These are phyloP conservation scores for Myxocyprinus asiaticus DNA, from an alignment of 2,113 vertebrate species.

Conservation along the genomic window DNA sequence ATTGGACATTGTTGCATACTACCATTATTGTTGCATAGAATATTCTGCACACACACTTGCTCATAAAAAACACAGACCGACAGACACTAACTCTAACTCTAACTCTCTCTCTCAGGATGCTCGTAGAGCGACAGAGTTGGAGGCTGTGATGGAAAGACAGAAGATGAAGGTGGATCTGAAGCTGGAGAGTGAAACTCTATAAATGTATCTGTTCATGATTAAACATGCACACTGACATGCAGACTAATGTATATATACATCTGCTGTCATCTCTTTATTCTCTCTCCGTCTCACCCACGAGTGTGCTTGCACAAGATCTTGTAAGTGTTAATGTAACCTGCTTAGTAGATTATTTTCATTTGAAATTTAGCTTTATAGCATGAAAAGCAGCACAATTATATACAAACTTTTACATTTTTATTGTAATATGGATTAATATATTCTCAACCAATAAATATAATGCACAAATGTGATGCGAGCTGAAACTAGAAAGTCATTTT, in stretches of 20 bases:
- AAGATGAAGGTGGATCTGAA: slow-evolving; percentile 85
- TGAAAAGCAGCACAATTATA: not conserved
- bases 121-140: slow-evolving; percentile 76
- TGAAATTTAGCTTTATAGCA: not conserved
- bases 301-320: not conserved
- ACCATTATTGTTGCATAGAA: no score
- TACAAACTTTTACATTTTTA: not conserved
- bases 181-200: slow-evolving; percentile 71
- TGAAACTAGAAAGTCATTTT: not conserved
- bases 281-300: not conserved
- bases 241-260: not conserved
- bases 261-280: not conserved
- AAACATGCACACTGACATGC: not conserved
- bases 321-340: not conserved
- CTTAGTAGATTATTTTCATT: not conserved
- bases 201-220: not conserved
- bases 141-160: slow-evolving; percentile 87
- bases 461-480: not conserved
- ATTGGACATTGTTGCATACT: no score
- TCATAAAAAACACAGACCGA: no score
- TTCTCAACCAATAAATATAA: slow-evolving; percentile 1
- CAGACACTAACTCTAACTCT: not conserved
- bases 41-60: not conserved
- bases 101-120: slow-evolving; percentile 64
- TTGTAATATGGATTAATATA: slow-evolving; percentile 29